Evolutionary conservation across 1,140 invertebrate species (phyloP).

Genomic region (Macrobrachium nipponense): DNA sequence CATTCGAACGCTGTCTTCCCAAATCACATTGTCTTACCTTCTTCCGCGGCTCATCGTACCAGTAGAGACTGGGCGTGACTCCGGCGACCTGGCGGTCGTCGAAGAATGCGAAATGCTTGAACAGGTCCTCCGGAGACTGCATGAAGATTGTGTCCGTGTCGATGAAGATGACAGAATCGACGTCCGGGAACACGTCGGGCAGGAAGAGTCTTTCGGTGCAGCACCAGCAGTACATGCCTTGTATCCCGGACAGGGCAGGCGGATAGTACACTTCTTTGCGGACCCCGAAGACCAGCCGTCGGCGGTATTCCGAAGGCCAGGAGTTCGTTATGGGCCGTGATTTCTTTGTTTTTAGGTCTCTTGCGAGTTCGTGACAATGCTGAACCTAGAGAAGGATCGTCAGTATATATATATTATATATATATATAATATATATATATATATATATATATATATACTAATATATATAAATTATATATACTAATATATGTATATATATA

Average conservation of each 20-base stretch:
- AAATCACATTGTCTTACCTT: background rate
- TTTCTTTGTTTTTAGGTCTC: no score
- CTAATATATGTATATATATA: constrained; percentile 2
- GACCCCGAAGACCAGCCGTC: background rate
- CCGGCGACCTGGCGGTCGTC: background rate
- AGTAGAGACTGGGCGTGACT: background rate
- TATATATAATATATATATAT: background rate
- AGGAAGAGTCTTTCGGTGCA: background rate
- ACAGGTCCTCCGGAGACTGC: background rate
- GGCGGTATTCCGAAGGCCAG: background rate
- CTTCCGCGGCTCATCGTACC: background rate
- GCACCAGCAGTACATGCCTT: background rate
- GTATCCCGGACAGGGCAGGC: background rate
- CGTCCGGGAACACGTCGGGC: background rate
- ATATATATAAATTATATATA: constrained; percentile 20
- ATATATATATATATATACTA: constrained; percentile 11
- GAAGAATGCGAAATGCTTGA: background rate
- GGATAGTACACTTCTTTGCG: no score
- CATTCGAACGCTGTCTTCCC: no score
- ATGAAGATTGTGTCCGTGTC: constrained; percentile 8
- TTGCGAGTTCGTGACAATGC: no score
- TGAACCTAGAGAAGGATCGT: background rate
- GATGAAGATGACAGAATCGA: background rate
- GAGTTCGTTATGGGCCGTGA: no score
- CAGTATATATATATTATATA: no score